Evolutionary conservation across 2,888 invertebrate species (phyloP).

Genomic region (Athalia circularis): DNA sequence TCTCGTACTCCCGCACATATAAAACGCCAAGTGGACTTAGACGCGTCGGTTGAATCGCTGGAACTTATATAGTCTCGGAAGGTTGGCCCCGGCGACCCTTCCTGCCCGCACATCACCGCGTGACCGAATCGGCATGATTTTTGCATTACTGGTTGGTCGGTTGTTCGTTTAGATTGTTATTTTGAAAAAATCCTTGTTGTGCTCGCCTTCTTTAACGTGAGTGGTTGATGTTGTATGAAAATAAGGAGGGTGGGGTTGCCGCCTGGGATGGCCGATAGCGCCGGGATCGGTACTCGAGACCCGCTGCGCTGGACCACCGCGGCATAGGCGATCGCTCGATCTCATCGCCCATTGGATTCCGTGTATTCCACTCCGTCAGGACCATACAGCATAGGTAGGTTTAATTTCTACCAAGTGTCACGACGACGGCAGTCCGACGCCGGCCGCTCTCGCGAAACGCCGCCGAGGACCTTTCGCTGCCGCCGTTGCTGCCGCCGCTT

Average conservation of each 20-base stretch:
- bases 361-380: not conserved
- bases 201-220: slow-evolving; percentile 34
- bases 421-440: slow-evolving; percentile 16
- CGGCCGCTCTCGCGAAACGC: slow-evolving; percentile 17
- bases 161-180: slow-evolving; percentile 30
- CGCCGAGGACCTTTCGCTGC: slow-evolving; percentile 10
- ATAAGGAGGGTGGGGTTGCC: slow-evolving; percentile 26
- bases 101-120: slow-evolving; percentile 44
- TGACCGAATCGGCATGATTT: slow-evolving; percentile 29
- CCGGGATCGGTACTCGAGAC: slow-evolving; percentile 26
- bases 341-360: not conserved
- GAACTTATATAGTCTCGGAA: slow-evolving; percentile 42
- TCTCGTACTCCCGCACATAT: slow-evolving; percentile 20
- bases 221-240: slow-evolving; percentile 10
- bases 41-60: slow-evolving; percentile 32
- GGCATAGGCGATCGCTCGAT: not conserved
- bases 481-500: not conserved
- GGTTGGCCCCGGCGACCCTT: slow-evolving; percentile 55
- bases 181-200: slow-evolving; percentile 46
- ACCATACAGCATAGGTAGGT: not conserved
- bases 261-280: slow-evolving; percentile 9
- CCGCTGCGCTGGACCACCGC: slow-evolving; percentile 19
- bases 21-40: slow-evolving; percentile 32
- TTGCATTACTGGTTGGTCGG: slow-evolving; percentile 48
- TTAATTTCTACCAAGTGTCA: not conserved